A percentile compares a stretch with the other conserved stretches of the same genome.
phyloP scores from a whole-genome alignment of 2,888 invertebrate genomes.

The Hoplodrina ambigua region DNA sequence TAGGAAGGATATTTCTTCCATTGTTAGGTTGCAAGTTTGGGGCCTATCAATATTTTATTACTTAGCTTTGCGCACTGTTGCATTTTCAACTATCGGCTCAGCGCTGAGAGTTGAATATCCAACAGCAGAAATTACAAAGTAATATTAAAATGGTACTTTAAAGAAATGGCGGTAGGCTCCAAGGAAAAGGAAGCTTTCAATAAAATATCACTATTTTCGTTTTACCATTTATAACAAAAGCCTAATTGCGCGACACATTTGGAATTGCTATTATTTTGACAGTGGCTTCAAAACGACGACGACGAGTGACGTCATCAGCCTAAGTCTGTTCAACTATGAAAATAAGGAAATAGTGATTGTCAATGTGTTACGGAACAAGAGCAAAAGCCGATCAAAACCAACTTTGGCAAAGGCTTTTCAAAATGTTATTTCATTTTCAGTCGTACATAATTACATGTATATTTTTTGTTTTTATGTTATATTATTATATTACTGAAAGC shows the following conservation, averaged over 20 bases:
- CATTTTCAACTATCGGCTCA: no score
- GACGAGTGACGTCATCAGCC: no score
- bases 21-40: no score
- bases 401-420: background rate
- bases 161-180: no score
- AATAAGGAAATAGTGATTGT: background rate
- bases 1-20: background rate
- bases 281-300: background rate
- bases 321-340: background rate
- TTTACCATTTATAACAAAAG: background rate
- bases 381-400: background rate
- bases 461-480: conserved; percentile 8
- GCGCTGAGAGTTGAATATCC: no score
- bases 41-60: no score
- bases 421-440: background rate
- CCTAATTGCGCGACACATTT: background rate
- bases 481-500: conserved; percentile 12
- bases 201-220: background rate
- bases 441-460: background rate
- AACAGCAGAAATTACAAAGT: no score
- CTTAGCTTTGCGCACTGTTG: no score
- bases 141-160: no score
- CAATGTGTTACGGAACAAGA: background rate
- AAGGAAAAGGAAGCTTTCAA: background rate
- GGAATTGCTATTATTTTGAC: background rate